Evolutionary conservation across 2,113 vertebrate species (phyloP), one percentile per base, ranked within the genome.

Genomic region (Aspiorhynchus laticeps): DNA sequence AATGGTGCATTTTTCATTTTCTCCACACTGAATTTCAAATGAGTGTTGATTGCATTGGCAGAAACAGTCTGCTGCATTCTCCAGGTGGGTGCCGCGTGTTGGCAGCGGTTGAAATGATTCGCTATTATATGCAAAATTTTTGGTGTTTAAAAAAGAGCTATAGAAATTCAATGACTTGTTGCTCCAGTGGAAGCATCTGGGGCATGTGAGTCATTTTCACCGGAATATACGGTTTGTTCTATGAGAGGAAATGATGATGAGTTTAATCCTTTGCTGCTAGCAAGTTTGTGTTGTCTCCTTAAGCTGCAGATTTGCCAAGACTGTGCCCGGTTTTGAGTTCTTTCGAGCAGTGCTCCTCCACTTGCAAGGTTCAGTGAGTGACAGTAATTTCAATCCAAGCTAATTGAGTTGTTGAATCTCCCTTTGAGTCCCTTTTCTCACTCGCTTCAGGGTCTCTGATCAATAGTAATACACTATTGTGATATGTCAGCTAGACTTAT

Each of bases 401-500:
- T 90, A 93, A 93, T 92, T 91, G 91, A 92, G 91, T 89, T 67
- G 88, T 87, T 87, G 88, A 88, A 86, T 90, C 90, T 89, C 88
- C 46, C 86, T 36, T 41, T 38, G 85, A 51, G 85, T 89, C 78
- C 63, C 81, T 43, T 78, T 48, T 84, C 51, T 61, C 75, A 8
- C 84, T 75, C 41, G 26, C 80, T 75, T 77, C 21, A 67, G 81
- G 48, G 86, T 85, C 86, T 88, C 89, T 91, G 92, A 94, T 94
- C 93, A 91, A 94, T 93, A 94, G 89, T 88, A 89, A 90, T 88
- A 87, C 86, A 71, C 90, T 87, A 91, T 93, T 89, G 87, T 88
- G 80, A 83, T 90, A 89, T 91, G 90, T 92, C 91, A 92, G 90
- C 85, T 78, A 28, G 84, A 80, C 77, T 88, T 91, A 78, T 80